phyloP scores from a whole-genome alignment of 2,113 vertebrate species.

The Cryptotis parvus region DNA sequence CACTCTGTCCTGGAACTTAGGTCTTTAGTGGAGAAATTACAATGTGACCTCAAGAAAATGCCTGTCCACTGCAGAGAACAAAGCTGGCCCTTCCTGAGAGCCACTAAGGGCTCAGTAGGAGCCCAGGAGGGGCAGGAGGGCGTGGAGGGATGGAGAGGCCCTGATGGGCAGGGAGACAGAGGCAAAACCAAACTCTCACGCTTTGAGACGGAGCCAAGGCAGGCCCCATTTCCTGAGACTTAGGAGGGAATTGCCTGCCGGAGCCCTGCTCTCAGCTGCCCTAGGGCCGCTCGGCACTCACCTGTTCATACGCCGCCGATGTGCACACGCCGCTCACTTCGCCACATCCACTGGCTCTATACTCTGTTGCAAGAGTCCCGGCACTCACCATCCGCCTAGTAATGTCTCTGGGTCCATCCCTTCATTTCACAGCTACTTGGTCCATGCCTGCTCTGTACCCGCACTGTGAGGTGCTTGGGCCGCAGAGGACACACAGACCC shows the following conservation, averaged over 20 bases:
- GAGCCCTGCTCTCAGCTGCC: neutral
- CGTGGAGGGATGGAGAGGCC: no score
- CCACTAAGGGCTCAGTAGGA: accelerated
- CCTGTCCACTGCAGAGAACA: no score
- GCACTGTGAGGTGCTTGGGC: neutral
- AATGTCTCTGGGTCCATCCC: accelerated
- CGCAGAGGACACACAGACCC: neutral
- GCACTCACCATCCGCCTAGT: neutral
- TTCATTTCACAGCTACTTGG: neutral
- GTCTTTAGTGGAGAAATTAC: no score
- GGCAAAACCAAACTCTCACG: neutral
- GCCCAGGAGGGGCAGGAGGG: no score
- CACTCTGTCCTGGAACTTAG: no score
- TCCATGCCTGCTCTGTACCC: neutral
- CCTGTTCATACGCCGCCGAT: neutral
- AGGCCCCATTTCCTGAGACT: neutral
- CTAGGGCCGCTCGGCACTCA: no score
- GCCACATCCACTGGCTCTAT: neutral
- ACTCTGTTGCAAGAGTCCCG: neutral
- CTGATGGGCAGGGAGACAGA: neutral
- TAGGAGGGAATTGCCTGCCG: no score
- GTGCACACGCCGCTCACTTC: neutral
- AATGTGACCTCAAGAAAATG: no score
- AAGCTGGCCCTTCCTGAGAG: neutral
- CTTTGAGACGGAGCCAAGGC: neutral